phyloP scores from a whole-genome alignment of 1,140 invertebrate genomes.

The Pseudachorutes palmiensis region DNA sequence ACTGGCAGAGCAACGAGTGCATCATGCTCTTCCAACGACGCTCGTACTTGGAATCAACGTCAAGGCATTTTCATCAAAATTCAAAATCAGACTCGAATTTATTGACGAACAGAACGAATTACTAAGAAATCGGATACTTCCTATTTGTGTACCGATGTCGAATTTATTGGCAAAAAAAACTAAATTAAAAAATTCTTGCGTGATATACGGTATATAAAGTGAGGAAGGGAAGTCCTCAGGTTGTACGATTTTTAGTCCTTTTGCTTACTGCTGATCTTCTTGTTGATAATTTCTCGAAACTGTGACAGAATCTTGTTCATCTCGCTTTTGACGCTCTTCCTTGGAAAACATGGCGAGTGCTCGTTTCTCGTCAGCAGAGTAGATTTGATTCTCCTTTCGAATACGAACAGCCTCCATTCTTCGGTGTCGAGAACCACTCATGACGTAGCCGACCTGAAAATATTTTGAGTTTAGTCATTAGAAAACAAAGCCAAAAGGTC shows the following conservation, averaged over 20 bases:
- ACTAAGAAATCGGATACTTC: too few species aligned
- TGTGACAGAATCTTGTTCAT: conserved; percentile 92
- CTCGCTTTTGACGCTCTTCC: conserved; percentile 90
- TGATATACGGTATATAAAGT: not conserved
- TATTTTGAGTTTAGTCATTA: too few species aligned
- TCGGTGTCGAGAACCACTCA: conserved; percentile 93
- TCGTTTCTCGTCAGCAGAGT: conserved; percentile 97
- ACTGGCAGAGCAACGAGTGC: not conserved
- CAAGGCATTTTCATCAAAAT: not conserved
- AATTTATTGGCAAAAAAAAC: not conserved
- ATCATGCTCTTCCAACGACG: not conserved
- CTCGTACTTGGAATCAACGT: not conserved
- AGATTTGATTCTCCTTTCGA: conserved; percentile 98
- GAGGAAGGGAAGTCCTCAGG: not conserved
- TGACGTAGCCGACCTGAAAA: conserved; percentile 59
- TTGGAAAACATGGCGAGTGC: conserved; percentile 96
- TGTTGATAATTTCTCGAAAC: conserved; percentile 81
- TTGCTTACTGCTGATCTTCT: conserved; percentile 42
- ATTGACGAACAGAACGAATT: not conserved
- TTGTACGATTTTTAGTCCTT: not conserved
- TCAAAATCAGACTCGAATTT: conserved; percentile 3
- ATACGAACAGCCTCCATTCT: conserved; percentile 99
- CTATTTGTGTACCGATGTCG: too few species aligned
- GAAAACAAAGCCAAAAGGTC: too few species aligned
- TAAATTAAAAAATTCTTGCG: not conserved